Base-by-base conservation (phyloP, 2,113 vertebrate genomes). In the Megaleporinus macrocephalus region DNA sequence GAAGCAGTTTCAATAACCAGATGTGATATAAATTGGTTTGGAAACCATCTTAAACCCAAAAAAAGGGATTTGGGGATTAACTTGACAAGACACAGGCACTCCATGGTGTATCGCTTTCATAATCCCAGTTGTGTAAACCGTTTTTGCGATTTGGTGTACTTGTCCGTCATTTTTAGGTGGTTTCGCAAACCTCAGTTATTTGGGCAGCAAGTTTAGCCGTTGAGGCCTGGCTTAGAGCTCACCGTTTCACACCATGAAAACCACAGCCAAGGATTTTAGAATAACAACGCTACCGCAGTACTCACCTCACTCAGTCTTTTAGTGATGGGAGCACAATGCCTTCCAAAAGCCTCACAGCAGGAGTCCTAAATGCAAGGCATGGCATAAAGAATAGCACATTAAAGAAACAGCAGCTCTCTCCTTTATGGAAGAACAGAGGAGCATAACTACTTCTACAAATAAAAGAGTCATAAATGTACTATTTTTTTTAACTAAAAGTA, bases 1-100 rank as follows among this genome's bases (percentile, higher is more conserved):
- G 27, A 69, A 24, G 18, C 61, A 76, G 90, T 81, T 7, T 85
- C 62, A 77, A 71, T 80, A 41, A 49, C 36, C 41, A 29, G 11
- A 69, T n/a, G 24, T 15, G 53, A 72, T 29, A 55, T 2, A 33
- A 41, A 53, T 41, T 65, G n/a, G 26, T 65, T 20, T 24, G 59
- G 13, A 44, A 26, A 66, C 47, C 33, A 13, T 20, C 41, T 16
- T 22, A 3, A 15, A 13, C 18, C n/a, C n/a, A 24, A 51, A 51
- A 72, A 61, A 53, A 70, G 10, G 16, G 0, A 5, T 66, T 49
- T 41, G 49, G 1, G n/a, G n/a, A 66, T 41, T n/a, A 70, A 44
- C 20, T 44, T 70, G 36, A 70, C 33, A 18, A 24, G 36, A 70
- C 57, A 61, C 24, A 61, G 24, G 33, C 24, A 44, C 44, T 70